Evolutionary conservation across 2,888 invertebrate species (phyloP), one percentile per base, ranked within the genome.

Genomic region (Phyllotreta cruciferae): DNA sequence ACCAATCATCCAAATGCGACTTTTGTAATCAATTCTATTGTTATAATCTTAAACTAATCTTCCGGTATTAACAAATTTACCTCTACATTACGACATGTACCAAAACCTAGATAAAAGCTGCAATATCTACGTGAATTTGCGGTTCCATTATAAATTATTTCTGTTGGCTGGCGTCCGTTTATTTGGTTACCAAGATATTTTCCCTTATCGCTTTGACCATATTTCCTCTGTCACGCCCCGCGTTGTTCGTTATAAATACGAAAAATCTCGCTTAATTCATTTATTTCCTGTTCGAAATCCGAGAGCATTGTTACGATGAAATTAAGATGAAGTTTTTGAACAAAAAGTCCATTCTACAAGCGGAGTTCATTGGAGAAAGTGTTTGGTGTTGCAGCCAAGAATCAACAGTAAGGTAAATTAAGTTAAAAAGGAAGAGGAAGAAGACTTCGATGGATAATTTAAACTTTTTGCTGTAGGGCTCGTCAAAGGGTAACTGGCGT

Each of bases 401-500:
- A 24, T 24, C 1, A 4, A 24, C 4, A 24, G 24, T 24, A 24
- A 24, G 24, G 24, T 24, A 24, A 24, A 24, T 24, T 24, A 24
- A 24, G 24, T 3, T 24, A 24, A 24, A 24, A 24, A 24, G 10
- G n/a, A 41, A 41, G 44, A 44, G 9, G 44, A 44, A 7, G 11
- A 13, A 8, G 35, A 56, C 35, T 47, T 37, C 3, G 37, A 5
- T n/a, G 37, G 39, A 57, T 9, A 56, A 34, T 57, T 56, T 1
- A 35, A 52, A 63, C 69, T 72, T 72, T 71, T 74, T 74, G 74
- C 74, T 77, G 80, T 82, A 79, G 80, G 80, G 83, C 82, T 82
- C 83, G 76, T 83, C 83, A 82, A 79, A 72, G 77, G 83, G 83
- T 81, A 79, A 78, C 81, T 82, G 78, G 82, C 82, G 77, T 78